Evolutionary conservation across 1,140 invertebrate species (phyloP), one percentile per base, ranked within the genome.

Genomic region (Diachasma alloeum): DNA sequence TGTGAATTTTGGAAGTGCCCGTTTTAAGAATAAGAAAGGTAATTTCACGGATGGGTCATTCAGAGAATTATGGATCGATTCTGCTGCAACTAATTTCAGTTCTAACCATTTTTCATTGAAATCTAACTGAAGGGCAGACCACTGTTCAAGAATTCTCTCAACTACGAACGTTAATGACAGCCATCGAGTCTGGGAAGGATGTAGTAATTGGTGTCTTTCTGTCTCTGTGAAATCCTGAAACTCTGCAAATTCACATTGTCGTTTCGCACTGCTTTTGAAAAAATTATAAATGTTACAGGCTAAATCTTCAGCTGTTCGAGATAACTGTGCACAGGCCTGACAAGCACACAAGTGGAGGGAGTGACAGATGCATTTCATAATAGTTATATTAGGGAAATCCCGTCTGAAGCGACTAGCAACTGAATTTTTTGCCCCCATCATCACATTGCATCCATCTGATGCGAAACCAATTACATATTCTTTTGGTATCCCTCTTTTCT

Each of bases 371-470:
- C 72, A 74, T 56, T 70, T 78, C 0, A 78, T 9, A 17, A 70
- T 70, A 17, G 15, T 19, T 0, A 74, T 72, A 1, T 48, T 63
- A 9, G 37, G 76, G 24, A 46, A 46, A 11, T 53, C 10, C 26
- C 1, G n/a, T 11, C 4, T 26, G 0, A 74, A 63, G 31, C 84
- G 24, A 39, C 17, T 79, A 13, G 80, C 72, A 13, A 87, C 82
- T n/a, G 85, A 87, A 75, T 87, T 86, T 37, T 80, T 22, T 6
- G 36, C 39, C 0, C 86, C 87, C 81, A 87, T 83, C 86, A 86
- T 88, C 4, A 75, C 76, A n/a, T 81, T 86, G 44, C 79, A 81
- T 0, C 85, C 83, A 81, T 88, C 86, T 8, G 83, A 83, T 44
- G 67, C 85, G 74, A 86, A 88, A 10, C 87, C 85, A 71, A 87